phyloP scores from a whole-genome alignment of 2,888 invertebrate species.

The Caprella mutica region DNA sequence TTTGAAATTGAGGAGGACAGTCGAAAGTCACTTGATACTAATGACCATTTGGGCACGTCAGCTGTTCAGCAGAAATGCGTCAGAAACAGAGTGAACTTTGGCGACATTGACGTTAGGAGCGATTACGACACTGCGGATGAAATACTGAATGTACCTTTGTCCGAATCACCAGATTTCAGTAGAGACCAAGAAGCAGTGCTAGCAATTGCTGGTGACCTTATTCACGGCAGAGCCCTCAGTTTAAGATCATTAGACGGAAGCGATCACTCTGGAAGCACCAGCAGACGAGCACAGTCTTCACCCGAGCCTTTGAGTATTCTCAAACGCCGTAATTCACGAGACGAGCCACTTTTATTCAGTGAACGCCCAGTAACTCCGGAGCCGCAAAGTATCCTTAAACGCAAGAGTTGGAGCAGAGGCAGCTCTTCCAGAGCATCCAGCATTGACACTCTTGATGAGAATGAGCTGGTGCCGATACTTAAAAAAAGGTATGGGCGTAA shows the following conservation, averaged over 20 bases:
- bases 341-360: slow-evolving; percentile 39
- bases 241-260: slow-evolving; percentile 3
- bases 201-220: background rate
- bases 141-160: slow-evolving; percentile 19
- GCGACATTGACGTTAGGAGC: slow-evolving; percentile 13
- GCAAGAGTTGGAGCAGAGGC: slow-evolving; percentile 49
- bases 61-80: slow-evolving; percentile 25
- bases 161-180: slow-evolving; percentile 29
- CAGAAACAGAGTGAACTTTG: slow-evolving; percentile 12
- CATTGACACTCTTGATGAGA: slow-evolving; percentile 39
- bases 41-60: no score
- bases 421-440: slow-evolving; percentile 42
- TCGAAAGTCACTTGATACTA: no score
- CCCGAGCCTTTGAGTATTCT: slow-evolving; percentile 43
- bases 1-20: no score
- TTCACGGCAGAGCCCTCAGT: slow-evolving; percentile 9
- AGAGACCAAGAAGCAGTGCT: background rate
- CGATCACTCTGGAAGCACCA: background rate
- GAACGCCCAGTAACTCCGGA: slow-evolving; percentile 50
- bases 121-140: slow-evolving; percentile 12
- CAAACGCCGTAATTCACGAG: slow-evolving; percentile 46
- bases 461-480: slow-evolving; percentile 56
- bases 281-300: slow-evolving; percentile 7
- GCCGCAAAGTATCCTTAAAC: slow-evolving; percentile 57
- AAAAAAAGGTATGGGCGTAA: no score